phyloP scores from a whole-genome alignment of 2,113 vertebrate genomes.

The Bostrychus sinensis region DNA sequence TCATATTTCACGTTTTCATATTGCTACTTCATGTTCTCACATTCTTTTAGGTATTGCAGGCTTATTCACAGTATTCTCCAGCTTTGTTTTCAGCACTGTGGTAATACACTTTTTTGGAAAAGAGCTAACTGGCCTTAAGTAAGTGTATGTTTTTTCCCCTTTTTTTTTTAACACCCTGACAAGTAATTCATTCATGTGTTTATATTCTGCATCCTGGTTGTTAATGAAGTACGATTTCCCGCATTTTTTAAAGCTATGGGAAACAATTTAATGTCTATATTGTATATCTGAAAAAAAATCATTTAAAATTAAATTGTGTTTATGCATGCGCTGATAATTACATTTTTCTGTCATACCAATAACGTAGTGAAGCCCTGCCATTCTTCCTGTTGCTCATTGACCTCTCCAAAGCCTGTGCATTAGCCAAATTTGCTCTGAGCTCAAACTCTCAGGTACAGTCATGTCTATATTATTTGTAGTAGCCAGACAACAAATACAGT shows the following conservation, averaged over 20 bases:
- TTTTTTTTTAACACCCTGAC: no score
- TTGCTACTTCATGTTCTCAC: background rate
- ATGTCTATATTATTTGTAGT: background rate
- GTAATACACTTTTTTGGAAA: conserved; percentile 98
- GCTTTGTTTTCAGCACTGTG: conserved; percentile 96
- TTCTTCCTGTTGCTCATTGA: conserved; percentile 97
- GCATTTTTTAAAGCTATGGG: no score
- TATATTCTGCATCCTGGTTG: no score
- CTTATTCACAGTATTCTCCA: conserved; percentile 97
- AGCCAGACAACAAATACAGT: background rate
- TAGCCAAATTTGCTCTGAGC: conserved; percentile 97
- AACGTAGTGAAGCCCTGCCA: conserved; percentile 90
- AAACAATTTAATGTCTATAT: no score
- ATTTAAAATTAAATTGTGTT: no score
- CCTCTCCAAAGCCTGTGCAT: conserved; percentile 92
- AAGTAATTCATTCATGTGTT: no score
- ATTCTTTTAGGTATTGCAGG: conserved; percentile 89
- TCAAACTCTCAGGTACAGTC: conserved; percentile 92
- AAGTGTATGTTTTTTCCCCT: conserved; percentile 66
- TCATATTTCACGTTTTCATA: background rate
- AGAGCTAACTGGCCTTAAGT: conserved; percentile 96
- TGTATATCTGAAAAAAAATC: no score
- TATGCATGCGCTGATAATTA: no score
- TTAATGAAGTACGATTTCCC: no score
- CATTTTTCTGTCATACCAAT: background rate